Evolutionary conservation across 1,140 invertebrate genomes (phyloP), one percentile per base, ranked within the genome.

Genomic region (Drosophila nigromelanica): DNA sequence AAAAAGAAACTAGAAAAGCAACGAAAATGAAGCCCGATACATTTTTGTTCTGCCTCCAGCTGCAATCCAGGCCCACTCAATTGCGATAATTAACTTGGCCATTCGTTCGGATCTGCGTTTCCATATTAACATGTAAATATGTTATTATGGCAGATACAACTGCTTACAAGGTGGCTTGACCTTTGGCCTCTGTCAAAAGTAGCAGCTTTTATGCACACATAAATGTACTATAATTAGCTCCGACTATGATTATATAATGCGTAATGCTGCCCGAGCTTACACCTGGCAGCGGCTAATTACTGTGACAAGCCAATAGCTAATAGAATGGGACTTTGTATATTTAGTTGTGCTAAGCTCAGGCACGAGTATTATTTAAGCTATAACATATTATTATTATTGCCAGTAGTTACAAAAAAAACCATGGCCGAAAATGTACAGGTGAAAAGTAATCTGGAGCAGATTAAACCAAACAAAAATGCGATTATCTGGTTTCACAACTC

Each of bases 51-150:
- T 35, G 37, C 30, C 55, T 21, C 18, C 40, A 27, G 21, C 61
- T 66, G 69, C 51, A 69, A 39, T n/a, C 58, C 47, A 12, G 4
- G 52, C 27, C 39, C 37, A 51, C 68, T 58, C 33, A 42, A 42
- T 35, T 47, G 40, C 42, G 33, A 68, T 73, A 73, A 73, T 73
- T 73, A 73, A 73, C 54, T 68, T 66, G 56, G 70, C 66, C 81
- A 81, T 85, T 85, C 72, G 50, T 64, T 52, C 47, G 24, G 30
- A 54, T 40, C 11, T 35, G 11, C 27, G 59, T 50, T 76, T 72
- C 60, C 15, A 68, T 76, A 87, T 89, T 89, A 89, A 82, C 82
- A 87, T 87, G 79, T 89, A 87, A 82, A 87, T 86, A 82, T 89
- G 82, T 79, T 63, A 87, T 87, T 86, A 87, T 82, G 83, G 55